phyloP scores from a whole-genome alignment of 2,797 vertebrate genomes.

The Leucoraja ocellata region DNA sequence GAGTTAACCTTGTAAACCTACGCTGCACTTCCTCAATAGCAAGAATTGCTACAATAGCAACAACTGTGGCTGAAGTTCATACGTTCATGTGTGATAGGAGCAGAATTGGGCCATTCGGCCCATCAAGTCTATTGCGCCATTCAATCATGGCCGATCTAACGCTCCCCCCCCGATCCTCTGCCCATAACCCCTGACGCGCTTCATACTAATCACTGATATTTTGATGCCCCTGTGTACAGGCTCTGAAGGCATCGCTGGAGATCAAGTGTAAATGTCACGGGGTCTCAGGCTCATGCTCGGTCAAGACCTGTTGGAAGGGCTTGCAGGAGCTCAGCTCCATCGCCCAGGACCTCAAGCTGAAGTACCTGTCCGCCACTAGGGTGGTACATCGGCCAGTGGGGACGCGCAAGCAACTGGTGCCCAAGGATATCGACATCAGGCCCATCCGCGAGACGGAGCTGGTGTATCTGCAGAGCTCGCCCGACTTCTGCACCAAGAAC shows the following conservation, averaged over 20 bases:
- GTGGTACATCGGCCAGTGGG: conserved; percentile 90
- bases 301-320: conserved; percentile 95
- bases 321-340: conserved; percentile 86
- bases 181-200: too few species aligned
- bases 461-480: conserved; percentile 90
- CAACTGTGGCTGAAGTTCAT: too few species aligned
- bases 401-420: conserved; percentile 91
- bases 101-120: too few species aligned
- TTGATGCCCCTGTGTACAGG: conserved; percentile 57
- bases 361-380: conserved; percentile 92
- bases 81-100: too few species aligned
- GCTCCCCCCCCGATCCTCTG: too few species aligned
- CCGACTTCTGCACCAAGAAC: conserved; percentile 87
- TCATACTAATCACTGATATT: too few species aligned
- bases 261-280: conserved; percentile 98
- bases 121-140: too few species aligned
- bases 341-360: conserved; percentile 86
- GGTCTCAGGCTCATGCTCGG: conserved; percentile 95
- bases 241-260: conserved; percentile 78
- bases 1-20: too few species aligned
- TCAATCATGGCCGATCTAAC: too few species aligned
- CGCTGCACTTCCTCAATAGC: too few species aligned
- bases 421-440: conserved; percentile 93
- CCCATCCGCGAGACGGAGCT: conserved; percentile 90
- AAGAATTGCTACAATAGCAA: too few species aligned